Conservation (phyloP, 2,888 invertebrate genomes). For the Phanerotoma sp. region DNA sequence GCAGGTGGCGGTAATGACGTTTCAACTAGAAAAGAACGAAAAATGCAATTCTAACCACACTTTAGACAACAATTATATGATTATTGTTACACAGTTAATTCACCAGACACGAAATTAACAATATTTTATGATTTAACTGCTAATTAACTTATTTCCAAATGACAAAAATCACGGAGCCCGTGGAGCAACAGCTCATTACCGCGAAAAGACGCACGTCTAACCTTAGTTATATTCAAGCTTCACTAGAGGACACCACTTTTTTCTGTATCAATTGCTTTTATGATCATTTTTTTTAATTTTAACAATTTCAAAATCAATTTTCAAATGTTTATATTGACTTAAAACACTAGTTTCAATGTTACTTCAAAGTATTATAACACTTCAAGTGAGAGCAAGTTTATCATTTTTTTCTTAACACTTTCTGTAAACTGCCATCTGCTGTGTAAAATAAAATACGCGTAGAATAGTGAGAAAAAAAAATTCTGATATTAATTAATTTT, state of each 20-base stretch:
- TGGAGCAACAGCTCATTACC: constrained; percentile 19
- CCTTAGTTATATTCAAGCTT: constrained; percentile 44
- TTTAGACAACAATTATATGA: constrained; percentile 25
- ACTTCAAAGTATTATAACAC: too few species aligned
- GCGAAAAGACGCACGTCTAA: constrained; percentile 40
- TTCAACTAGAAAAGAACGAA: constrained; percentile 34
- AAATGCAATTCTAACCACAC: constrained; percentile 49
- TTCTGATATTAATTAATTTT: neutral
- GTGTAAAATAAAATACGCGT: too few species aligned
- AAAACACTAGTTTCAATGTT: too few species aligned
- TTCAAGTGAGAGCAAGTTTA: too few species aligned
- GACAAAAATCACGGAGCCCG: neutral
- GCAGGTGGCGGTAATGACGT: constrained; percentile 49
- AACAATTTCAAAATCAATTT: neutral
- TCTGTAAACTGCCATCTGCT: too few species aligned
- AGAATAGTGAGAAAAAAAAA: too few species aligned
- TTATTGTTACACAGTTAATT: neutral
- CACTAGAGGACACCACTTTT: constrained; percentile 48
- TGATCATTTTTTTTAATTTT: neutral
- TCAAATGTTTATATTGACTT: neutral
- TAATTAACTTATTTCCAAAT: neutral
- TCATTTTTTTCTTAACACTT: neutral
- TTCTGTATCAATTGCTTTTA: constrained; percentile 3
- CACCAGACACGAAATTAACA: neutral
- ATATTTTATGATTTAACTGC: neutral